Percentiles rank a stretch among this genome's conserved stretches.
phyloP scores from a whole-genome alignment of 2,797 vertebrate genomes.

The Molossus molossus region DNA sequence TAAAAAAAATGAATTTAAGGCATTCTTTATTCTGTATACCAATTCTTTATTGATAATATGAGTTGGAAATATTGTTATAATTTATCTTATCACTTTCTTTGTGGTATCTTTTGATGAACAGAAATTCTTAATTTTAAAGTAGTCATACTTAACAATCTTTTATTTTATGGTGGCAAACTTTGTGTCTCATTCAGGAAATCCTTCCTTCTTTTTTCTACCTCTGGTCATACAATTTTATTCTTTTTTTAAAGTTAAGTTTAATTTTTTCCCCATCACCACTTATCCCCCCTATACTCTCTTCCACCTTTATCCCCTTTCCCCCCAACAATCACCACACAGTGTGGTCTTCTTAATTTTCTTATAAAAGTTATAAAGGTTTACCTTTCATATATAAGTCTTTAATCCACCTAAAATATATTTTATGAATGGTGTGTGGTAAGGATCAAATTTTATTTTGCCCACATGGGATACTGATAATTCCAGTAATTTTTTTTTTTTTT shows the following conservation, averaged over 20 bases:
- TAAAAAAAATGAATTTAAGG: not conserved
- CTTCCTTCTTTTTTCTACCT: not conserved
- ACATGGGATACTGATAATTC: not conserved
- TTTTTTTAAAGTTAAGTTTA: no score
- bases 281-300: no score
- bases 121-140: conserved; percentile 61
- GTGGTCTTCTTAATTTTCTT: not conserved
- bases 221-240: not conserved
- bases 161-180: conserved; percentile 47
- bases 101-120: conserved; percentile 17
- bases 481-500: conserved; percentile 22
- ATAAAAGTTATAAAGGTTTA: conserved; percentile 22
- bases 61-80: not conserved
- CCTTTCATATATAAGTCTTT: not conserved
- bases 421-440: not conserved
- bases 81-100: not conserved
- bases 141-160: not conserved
- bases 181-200: conserved; percentile 2
- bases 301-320: no score
- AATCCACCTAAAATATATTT: conserved; percentile 3
- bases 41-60: not conserved
- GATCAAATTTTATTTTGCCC: not conserved
- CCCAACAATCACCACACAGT: no score
- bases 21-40: not conserved
- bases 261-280: no score